Evolutionary conservation across 2,113 vertebrate species (phyloP), one percentile per base, ranked within the genome.

Genomic region (Cyanoramphus novaezelandiae): DNA sequence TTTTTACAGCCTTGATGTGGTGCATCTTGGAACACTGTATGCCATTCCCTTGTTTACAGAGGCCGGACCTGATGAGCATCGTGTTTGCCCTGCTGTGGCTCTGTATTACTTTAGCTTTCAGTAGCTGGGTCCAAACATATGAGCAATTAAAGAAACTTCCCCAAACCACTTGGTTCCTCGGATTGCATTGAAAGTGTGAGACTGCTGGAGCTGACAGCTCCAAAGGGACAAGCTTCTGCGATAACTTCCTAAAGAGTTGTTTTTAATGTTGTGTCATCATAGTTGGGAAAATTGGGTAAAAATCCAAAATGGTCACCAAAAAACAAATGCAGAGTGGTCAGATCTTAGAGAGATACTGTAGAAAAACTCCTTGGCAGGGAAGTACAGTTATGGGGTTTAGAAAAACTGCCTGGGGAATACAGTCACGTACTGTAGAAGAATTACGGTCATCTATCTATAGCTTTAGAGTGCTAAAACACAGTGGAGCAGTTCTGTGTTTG

Each of bases 11-110:
- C 8, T 60, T 60, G 46, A 21, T 50, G 47, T 60, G 43, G 50
- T 24, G 7, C 25, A 7, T 63, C 60, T 78, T 52, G 29, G 9
- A 52, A 3, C 27, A 3, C 39, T 3, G 2, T 35, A 7, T 2
- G 27, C 1, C 1, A 19, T 5, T 79, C 47, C 1, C 10, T 28
- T 0, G 1, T 47, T 43, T 20, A 7, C 47, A 53, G 57, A 20
- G 55, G 29, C 72, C 43, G 76, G 16, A 5, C 49, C 50, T 8
- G 35, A 17, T 39, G 39, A 28, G 68, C 6, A 4, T 50, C 3
- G 0, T 7, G 3, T 49, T 76, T 9, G 23, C 41, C 60, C 44
- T 46, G 68, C 62, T 37, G 19, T 7, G 52, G 82, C 78, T 60
- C 37, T 2, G 1, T 9, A 0, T 28, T 28, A 57, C 72, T 4